Base-by-base conservation (phyloP, 37 sponge, comb jelly and placozoan species). In the Geodia barretti region DNA sequence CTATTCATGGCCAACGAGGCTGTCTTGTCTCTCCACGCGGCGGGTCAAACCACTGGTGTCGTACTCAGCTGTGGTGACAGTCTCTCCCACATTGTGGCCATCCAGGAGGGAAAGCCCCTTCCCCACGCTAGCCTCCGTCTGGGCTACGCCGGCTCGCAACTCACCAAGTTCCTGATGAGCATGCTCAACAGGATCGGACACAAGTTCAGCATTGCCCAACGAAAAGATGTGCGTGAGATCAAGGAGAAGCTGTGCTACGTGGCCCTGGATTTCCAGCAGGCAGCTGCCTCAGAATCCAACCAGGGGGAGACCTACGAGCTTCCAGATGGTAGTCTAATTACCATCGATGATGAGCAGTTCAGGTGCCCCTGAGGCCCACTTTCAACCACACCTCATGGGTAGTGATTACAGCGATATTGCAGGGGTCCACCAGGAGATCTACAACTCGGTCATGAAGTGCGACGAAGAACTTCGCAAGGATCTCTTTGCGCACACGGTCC, bases 401-500 rank as follows among this genome's bases (percentile, higher is more conserved):
- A 98, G 93, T 94, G 96, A 95, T 71, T 95, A n/a, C n/a, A n/a
- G n/a, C n/a, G n/a, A n/a, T n/a, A n/a, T 92, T 84, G 94, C 98
- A 42, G 98, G 98, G 64, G 93, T 98, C 90, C 98, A 98, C 87
- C 97, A 98, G 87, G 92, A 93, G 68, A 65, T 63, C 68, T 98
- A 98, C 93, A 96, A 96, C 93, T 98, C 99, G 73, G 94, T 98
- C 95, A 98, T 96, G 99, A 98, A 98, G 90, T 98, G 99, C 68
- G 99, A 98, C 67, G 99, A 94, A 1, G 97, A 96, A 86, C 94
- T 98, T 91, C 80, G 99, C 72, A 96, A 96, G 91, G 97, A 96
- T 68, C 93, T 98, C 65, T 98, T 94, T 79, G 97, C 95, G 75
- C 96, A 98, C 89, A 96, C 89, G 40, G 97, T 98, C 30, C 91